Evolutionary conservation across 2,113 vertebrate species (phyloP), one percentile per base, ranked within the genome.

Genomic region (Thamnaconus septentrionalis): DNA sequence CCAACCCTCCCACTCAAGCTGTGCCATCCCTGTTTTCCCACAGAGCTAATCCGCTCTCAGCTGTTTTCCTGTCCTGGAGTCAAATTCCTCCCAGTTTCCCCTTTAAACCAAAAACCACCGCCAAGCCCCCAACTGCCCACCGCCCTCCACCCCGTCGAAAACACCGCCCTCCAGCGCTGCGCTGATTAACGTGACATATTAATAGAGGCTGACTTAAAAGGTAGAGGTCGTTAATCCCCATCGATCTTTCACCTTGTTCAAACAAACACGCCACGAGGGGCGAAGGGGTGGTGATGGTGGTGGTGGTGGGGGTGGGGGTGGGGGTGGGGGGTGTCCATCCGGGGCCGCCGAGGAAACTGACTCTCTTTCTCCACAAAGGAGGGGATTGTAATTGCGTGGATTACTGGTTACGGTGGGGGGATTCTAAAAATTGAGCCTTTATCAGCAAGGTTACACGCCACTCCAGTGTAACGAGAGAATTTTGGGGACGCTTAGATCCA

Each of bases 21-120:
- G 67, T 76, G 67, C 78, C 70, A 57, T 65, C 80, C 64, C 45
- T 53, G 61, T 62, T 75, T 90, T 91, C 90, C 90, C 88, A 91
- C 84, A 87, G 76, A 87, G 76, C 85, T 91, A 91, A 92, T 89
- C 89, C 85, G 12, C 71, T 89, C 85, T 90, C 84, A 87, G 83
- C 86, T 90, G 87, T 87, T 83, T 87, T 90, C 83, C 83, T 85
- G 87, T 67, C 69, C 85, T 53, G 61, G 85, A 82, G 83, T 91
- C 86, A 66, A 74, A 86, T 91, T 91, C 87, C 86, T 75, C 73
- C 8, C 62, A 52, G 49, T 65, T 64, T 67, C 55, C 41, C 56
- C 66, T 44, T 31, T 31, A 31, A 31, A 31, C 18, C 18, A 31
- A 31, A 31, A 31, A 31, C 18, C 18, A 31, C 18, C 18, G 18